Conservation (phyloP, 2,797 vertebrate genomes). For the Parambassis ranga region DNA sequence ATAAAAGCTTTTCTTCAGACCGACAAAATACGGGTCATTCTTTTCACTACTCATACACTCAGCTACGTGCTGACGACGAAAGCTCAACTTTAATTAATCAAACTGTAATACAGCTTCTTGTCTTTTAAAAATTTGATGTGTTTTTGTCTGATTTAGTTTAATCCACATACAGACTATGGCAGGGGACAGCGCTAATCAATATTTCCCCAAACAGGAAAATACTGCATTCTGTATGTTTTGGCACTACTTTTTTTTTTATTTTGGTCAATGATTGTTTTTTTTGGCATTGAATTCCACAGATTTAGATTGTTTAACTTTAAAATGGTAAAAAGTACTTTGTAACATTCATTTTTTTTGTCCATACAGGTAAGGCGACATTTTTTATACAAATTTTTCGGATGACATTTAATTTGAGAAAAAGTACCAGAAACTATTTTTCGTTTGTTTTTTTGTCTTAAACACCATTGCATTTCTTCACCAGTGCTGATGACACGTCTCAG, state of each 20-base stretch:
- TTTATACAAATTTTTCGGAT: conserved; percentile 41
- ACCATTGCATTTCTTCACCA: conserved; percentile 36
- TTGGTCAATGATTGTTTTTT: conserved; percentile 57
- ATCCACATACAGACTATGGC: conserved; percentile 19
- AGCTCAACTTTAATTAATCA: conserved; percentile 15
- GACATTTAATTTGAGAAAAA: conserved; percentile 49
- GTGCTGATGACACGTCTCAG: conserved; percentile 22
- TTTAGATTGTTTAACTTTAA: conserved; percentile 48
- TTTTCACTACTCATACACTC: conserved; percentile 26
- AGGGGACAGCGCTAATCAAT: conserved; percentile 14
- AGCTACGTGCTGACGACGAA: conserved; percentile 14
- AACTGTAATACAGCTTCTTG: conserved; percentile 12
- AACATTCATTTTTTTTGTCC: conserved; percentile 57
- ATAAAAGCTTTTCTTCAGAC: conserved; percentile 47
- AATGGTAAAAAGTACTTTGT: conserved; percentile 49
- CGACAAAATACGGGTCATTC: conserved; percentile 44
- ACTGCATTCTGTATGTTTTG: conserved; percentile 55
- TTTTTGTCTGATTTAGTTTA: conserved; percentile 10
- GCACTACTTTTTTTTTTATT: conserved; percentile 67
- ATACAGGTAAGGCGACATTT: conserved; percentile 53
- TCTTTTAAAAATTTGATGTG: conserved; percentile 5
- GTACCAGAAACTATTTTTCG: conserved; percentile 45
- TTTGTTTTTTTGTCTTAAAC: conserved; percentile 17
- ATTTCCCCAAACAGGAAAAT: conserved; percentile 40
- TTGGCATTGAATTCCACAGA: conserved; percentile 51